Evolutionary conservation across 2,888 invertebrate species (phyloP), one percentile per base, ranked within the genome.

Genomic region (Drepanosiphum platanoidis): DNA sequence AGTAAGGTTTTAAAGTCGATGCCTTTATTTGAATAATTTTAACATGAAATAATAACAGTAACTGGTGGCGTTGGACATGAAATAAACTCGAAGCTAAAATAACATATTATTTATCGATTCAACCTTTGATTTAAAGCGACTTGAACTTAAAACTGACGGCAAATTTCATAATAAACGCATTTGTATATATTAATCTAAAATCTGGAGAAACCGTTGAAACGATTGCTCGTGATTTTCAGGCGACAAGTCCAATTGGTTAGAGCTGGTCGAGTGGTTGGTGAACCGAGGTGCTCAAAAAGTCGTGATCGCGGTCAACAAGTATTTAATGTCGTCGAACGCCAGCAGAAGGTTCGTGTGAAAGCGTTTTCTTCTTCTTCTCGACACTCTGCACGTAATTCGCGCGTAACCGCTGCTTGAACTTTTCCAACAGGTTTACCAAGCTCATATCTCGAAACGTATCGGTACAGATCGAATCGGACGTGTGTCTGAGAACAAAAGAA

Each of bases 191-290:
- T n/a, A n/a, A n/a, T n/a, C n/a, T n/a, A n/a, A n/a, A n/a, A n/a
- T n/a, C n/a, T n/a, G n/a, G n/a, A n/a, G n/a, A n/a, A n/a, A n/a
- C n/a, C n/a, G n/a, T n/a, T n/a, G n/a, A n/a, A n/a, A n/a, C n/a
- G n/a, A n/a, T n/a, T n/a, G n/a, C n/a, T n/a, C n/a, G n/a, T n/a
- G n/a, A n/a, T 13, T 34, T 32, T 32, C n/a, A n/a, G n/a, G n/a
- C n/a, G n/a, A n/a, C n/a, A n/a, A 39, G 9, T 58, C 42, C 4
- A 32, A 70, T 42, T 80, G 86, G 79, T 11, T 88, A 3, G 86
- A 87, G 36, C 39, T 88, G 0, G 87, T 87, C 11, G 87, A 88
- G 32, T 87, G 87, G 87, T 86, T 88, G 46, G 86, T 86, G 0
- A 22, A 72, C 4, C 72, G 86, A 9, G 87, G 87, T 9, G 87